Evolutionary conservation across 2,888 invertebrate species (phyloP), one percentile per base, ranked within the genome.

Genomic region (Tribolium freemani): DNA sequence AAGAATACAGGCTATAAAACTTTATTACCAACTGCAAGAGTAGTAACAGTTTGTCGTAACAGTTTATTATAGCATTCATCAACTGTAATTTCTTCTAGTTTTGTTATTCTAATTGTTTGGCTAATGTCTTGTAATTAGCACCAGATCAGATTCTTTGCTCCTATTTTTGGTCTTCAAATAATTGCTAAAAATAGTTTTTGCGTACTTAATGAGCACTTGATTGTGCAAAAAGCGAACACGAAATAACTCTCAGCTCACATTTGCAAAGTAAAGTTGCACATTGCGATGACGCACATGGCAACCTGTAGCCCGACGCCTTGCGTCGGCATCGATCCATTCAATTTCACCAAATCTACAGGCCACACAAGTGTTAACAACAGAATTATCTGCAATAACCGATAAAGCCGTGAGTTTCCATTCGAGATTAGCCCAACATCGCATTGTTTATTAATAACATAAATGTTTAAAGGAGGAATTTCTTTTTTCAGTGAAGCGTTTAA

Each of bases 291-390:
- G 74, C 72, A 72, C 69, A 54, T 67, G 16, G 58, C 67, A 76
- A 76, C 74, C 72, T 76, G 74, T 74, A 50, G 72, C 68, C 60
- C 56, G 68, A 74, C 72, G 76, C 67, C 72, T 54, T 44, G 69
- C 63, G 71, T 71, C 71, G 72, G 56, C 57, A 73, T 71, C 71
- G 71, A 72, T 72, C 63, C 61, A 64, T 51, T 54, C 67, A 21
- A 63, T 26, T 50, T 50, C 44, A 72, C 68, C 69, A 63, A 8
- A 44, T 46, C 31, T 72, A 68, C 72, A 63, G n/a, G 31, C n/a
- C 38, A 38, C 38, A 38, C 38, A 38, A 38, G 38, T 38, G 38
- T n/a, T 38, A 38, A 38, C 38, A 38, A 38, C 38, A n/a, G n/a
- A 38, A n/a, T 38, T 38, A 38, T 38, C 38, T 38, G 38, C 38